Conservation (phyloP, 2,797 vertebrate genomes). For the Urosaurus nigricauda region DNA sequence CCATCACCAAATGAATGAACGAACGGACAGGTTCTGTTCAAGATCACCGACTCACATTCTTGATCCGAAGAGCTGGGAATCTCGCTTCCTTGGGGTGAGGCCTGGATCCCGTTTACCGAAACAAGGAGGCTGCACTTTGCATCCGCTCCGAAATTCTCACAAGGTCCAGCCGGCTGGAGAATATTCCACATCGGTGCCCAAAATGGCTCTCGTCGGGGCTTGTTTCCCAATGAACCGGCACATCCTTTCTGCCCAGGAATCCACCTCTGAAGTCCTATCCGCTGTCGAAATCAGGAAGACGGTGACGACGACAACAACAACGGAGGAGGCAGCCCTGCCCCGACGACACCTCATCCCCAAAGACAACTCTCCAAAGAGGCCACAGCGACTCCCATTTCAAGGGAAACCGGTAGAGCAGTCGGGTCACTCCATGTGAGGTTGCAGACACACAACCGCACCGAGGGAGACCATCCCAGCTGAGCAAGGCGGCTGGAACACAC, state of each 20-base stretch:
- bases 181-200: not conserved
- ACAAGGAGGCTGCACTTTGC: not conserved
- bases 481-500: not conserved
- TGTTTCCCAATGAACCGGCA: not conserved
- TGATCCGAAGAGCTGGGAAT: not conserved
- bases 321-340: slow-evolving; percentile 17
- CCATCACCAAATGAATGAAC: too few relatives aligned
- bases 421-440: not conserved
- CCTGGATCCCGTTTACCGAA: not conserved
- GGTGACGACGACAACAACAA: not conserved
- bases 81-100: not conserved
- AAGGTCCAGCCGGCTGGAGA: not conserved
- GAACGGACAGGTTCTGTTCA: too few relatives aligned
- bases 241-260: not conserved
- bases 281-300: not conserved
- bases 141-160: not conserved
- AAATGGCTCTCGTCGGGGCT: not conserved
- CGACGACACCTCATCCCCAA: slow-evolving; percentile 6
- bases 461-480: not conserved
- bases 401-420: slow-evolving; percentile 25
- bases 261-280: not conserved
- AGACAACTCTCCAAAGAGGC: not conserved
- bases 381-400: not conserved
- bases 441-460: not conserved
- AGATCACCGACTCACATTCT: not conserved